phyloP scores from a whole-genome alignment of 2,888 invertebrate genomes.

The Heliconius aoede region DNA sequence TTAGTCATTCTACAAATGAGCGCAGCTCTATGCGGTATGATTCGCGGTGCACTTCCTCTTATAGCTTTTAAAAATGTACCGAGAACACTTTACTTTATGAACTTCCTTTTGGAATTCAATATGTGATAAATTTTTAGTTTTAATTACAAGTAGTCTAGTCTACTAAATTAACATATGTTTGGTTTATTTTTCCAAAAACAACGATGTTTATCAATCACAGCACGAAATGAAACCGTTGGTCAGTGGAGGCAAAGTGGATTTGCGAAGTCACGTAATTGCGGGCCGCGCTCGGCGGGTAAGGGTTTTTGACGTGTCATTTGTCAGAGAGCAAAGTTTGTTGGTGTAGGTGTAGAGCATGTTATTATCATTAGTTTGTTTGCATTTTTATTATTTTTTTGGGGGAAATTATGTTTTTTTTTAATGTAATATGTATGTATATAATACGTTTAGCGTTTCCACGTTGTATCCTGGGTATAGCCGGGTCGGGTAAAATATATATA shows the following conservation, averaged over 20 bases:
- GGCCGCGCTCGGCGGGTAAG: background rate
- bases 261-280: conserved; percentile 25
- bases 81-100: background rate
- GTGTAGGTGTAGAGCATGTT: no score
- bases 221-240: conserved; percentile 27
- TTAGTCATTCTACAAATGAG: background rate
- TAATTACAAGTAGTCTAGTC: no score
- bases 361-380: no score
- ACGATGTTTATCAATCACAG: conserved; percentile 20
- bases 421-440: no score
- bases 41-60: conserved; percentile 6
- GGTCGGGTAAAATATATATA: no score
- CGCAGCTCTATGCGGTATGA: background rate
- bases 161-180: no score
- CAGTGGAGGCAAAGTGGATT: conserved; percentile 22
- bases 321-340: conserved; percentile 3
- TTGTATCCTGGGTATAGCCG: no score
- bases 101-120: background rate
- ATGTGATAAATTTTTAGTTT: no score
- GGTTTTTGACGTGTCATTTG: conserved; percentile 19
- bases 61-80: background rate
- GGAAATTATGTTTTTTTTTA: no score
- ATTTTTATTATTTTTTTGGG: no score
- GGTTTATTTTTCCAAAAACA: background rate
- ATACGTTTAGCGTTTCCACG: no score